These are phyloP conservation scores for human DNA, from an alignment of 2,113 vertebrate species.

Conservation along the genomic window GRCh38 chr12:13123501-13124000, in stretches of 20 bases:
- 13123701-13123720: rapidly evolving
- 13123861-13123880: background rate
- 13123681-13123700: background rate
- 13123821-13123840: background rate
- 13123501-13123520: background rate
- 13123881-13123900: background rate
- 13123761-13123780: too few species aligned
- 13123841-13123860: background rate
- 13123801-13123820: background rate
- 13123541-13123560: background rate
- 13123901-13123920: background rate
- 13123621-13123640: background rate
- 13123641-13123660: background rate
- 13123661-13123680: background rate
- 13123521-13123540: background rate
- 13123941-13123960: background rate
- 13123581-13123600: background rate
- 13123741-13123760: background rate
- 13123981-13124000: background rate
- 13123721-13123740: background rate
- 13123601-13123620: background rate
- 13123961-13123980: constrained; percentile 25
- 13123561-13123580: background rate
- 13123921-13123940: background rate
- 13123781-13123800: background rate